Evolutionary conservation across 2,797 vertebrate species (phyloP), one percentile per base, ranked within the genome.

Genomic region (Crocidura indochinensis): DNA sequence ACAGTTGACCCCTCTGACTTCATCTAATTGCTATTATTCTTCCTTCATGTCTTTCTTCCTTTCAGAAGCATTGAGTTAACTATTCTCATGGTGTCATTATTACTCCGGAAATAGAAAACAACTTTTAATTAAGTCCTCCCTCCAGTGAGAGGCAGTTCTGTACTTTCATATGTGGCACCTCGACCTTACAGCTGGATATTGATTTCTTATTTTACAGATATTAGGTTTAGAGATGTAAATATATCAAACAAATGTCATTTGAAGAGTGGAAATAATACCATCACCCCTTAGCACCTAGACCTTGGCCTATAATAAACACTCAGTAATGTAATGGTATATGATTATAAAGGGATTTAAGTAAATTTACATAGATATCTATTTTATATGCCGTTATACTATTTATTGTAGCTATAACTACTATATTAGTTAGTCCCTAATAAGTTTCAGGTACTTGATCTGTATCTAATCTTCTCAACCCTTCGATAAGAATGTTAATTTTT

Each of bases 341-440:
- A 2, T 72, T 53, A 3, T 79, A 74, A 83, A 82, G n/a, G 38
- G 51, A 12, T 26, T 26, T 46, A 46, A 26, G 83, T 80, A 65
- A 73, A 72, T 47, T 82, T 94, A 29, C 71, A 82, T 77, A 76
- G 76, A 49, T 10, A 67, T 3, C 31, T 26, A 17, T 38, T 71
- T 64, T 56, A 79, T 53, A 60, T 53, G 19, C 4, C 62, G 27
- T 46, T 11, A 11, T 31, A 20, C 67, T 90, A 17, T 53, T 83
- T 10, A 88, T 9, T 64, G 10, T 46, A 51, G 22, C 73, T 90
- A 22, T 14, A 10, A 53, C 38, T 81, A 31, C n/a, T 24, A 31
- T 2, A 15, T 46, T 68, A 14, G 24, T 84, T 84, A 84, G 64
- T 65, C 68, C 5, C 12, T 80, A 49, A 29, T 71, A 38, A 29